These are phyloP conservation scores for Mythimna vitellina DNA, from an alignment of 2,888 invertebrate genomes.

Conservation along the genomic window DNA sequence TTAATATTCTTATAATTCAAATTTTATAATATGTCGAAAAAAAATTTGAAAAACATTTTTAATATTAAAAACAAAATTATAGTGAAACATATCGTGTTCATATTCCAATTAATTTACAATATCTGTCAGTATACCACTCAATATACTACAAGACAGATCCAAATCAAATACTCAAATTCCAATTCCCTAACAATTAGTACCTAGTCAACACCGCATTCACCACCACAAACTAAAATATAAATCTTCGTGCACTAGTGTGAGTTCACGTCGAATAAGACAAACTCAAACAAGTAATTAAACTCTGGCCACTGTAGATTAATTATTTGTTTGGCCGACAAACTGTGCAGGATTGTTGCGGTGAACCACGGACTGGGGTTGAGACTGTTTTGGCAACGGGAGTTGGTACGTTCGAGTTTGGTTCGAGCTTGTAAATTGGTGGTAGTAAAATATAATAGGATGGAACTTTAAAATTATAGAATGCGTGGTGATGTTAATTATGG, in stretches of 20 bases:
- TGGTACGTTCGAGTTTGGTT: slow-evolving; percentile 42
- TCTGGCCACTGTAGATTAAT: slow-evolving; percentile 84
- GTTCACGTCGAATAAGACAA: slow-evolving; percentile 71
- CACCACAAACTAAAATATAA: slow-evolving; percentile 27
- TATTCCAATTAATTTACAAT: not conserved
- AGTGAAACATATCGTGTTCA: not conserved
- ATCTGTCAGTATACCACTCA: too few species aligned
- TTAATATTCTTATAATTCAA: too few species aligned
- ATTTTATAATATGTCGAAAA: not conserved
- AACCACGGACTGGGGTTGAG: slow-evolving; percentile 55
- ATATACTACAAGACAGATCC: not conserved
- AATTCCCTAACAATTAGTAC: not conserved
- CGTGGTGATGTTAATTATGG: not conserved
- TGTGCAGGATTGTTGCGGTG: slow-evolving; percentile 71
- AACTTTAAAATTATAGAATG: not conserved
- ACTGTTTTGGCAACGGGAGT: slow-evolving; percentile 46
- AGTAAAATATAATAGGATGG: slow-evolving; percentile 13
- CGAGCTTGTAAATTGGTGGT: slow-evolving; percentile 37
- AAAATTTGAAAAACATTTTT: not conserved
- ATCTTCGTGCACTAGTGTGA: slow-evolving; percentile 38
- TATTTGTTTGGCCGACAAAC: slow-evolving; percentile 87
- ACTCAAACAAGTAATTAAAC: slow-evolving; percentile 89
- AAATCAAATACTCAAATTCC: not conserved
- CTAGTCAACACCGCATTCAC: not conserved
- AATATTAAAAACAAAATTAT: not conserved